Base-by-base conservation (phyloP, 2,888 invertebrate species). In the Drosophila longiperda region DNA sequence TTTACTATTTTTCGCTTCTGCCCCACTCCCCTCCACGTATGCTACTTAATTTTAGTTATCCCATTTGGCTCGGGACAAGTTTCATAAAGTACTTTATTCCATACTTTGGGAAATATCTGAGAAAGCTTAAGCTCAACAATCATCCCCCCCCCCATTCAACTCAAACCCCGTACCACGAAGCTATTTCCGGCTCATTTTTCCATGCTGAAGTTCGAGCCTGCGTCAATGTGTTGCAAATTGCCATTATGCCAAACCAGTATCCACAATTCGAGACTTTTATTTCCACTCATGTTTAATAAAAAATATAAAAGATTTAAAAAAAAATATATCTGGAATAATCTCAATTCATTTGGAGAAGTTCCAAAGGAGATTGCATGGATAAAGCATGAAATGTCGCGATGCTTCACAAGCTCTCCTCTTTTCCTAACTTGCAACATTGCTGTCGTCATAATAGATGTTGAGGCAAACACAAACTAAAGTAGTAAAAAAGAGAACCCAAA, bases 241-340 rank as follows among this genome's bases (percentile, higher is more conserved):
- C 65, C 15, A 23, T 20, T 7, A 60, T 82, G 59, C 20, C 38
- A 36, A 38, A 36, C 17, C 17, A 20, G 53, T 57, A 57, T 66
- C 74, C 80, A 87, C 75, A 85, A 75, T 80, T 84, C 85, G 64
- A 57, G 80, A 53, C 53, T 32, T 6, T n/a, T n/a, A 1, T 45
- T 15, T 34, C 12, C 42, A 40, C 54, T 29, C 33, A 36, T 68
- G 50, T 57, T 53, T 61, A 17, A 20, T 36, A n/a, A 63, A 63
- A 54, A 50, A 54, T 61, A 60, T 23, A 59, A 53, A 8, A 33
- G 48, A 34, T 42, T 12, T 15, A 45, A 45, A 7, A 6, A 11
- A 45, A 3, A 20, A 3, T n/a, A 1, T 12, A 45, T 32, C n/a
- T 48, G 50, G 55, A 17, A 62, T 40, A 53, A 50, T 52, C 57